Percentiles rank a stretch among this genome's conserved stretches.
These are phyloP conservation scores for Lateolabrax maculatus DNA, from an alignment of 2,797 vertebrate species.

Conservation along the genomic window DNA sequence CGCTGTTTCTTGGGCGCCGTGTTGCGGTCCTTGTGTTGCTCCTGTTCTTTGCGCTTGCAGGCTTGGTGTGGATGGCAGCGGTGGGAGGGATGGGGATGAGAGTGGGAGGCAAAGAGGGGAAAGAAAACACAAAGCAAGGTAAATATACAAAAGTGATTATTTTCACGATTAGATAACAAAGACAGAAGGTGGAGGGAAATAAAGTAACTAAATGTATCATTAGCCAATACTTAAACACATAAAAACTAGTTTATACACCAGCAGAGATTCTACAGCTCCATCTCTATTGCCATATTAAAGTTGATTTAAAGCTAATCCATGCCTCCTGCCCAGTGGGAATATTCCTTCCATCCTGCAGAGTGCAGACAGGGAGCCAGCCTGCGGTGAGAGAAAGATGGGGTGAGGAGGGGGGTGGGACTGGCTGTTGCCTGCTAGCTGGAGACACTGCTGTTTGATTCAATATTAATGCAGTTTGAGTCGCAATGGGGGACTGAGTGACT, in stretches of 20 bases:
- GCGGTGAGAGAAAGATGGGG: conserved; percentile 76
- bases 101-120: conserved; percentile 79
- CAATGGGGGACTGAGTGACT: conserved; percentile 86
- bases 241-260: conserved; percentile 69
- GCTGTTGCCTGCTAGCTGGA: conserved; percentile 83
- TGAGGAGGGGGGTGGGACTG: conserved; percentile 63
- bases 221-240: conserved; percentile 69
- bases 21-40: conserved; percentile 97
- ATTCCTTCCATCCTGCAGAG: conserved; percentile 87
- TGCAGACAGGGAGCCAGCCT: conserved; percentile 86
- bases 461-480: conserved; percentile 90
- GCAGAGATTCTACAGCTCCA: conserved; percentile 69
- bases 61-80: conserved; percentile 85
- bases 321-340: conserved; percentile 85
- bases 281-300: conserved; percentile 86
- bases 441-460: conserved; percentile 89
- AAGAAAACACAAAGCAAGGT: conserved; percentile 78
- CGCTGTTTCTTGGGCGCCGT: conserved; percentile 97
- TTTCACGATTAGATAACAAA: conserved; percentile 44
- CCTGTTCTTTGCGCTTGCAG: conserved; percentile 99
- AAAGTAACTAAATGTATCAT: conserved; percentile 62
- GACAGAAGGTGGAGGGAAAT: conserved; percentile 45
- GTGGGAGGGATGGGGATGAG: conserved; percentile 77
- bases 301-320: conserved; percentile 89
- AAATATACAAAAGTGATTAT: conserved; percentile 76